Evolutionary conservation across 2,113 vertebrate genomes (phyloP).

Genomic region (Apteryx mantelli): DNA sequence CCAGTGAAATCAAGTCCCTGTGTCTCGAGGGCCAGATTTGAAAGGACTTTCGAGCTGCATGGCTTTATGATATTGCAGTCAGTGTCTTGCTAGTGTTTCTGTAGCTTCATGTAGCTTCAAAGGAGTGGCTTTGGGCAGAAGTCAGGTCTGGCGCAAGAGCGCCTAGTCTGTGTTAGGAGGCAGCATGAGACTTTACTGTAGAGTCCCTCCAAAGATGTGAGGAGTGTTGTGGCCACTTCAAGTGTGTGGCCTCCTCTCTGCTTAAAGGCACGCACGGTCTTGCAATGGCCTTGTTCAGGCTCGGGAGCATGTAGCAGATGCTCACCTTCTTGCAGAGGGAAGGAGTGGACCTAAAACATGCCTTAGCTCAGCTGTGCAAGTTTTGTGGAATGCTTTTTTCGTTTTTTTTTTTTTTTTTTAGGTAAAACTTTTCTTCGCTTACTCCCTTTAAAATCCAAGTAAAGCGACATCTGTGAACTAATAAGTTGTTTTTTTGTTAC

Average conservation of each 20-base stretch:
- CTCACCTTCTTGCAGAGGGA: neutral
- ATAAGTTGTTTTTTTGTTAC: neutral
- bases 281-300: neutral
- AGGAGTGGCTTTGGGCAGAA: neutral
- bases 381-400: neutral
- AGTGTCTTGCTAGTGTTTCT: neutral
- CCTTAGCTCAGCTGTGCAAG: neutral
- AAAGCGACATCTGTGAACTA: neutral
- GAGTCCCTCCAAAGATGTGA: neutral
- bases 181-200: neutral
- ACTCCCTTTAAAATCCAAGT: slow-evolving; percentile 5
- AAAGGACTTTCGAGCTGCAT: neutral
- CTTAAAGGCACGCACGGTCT: neutral
- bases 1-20: neutral
- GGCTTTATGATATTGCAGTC: neutral
- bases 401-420: too few species aligned
- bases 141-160: neutral
- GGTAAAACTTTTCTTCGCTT: neutral
- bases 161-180: rapidly evolving
- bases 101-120: neutral
- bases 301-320: neutral
- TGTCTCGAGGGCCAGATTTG: neutral
- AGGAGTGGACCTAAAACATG: neutral
- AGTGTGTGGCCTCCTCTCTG: neutral
- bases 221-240: neutral